These are phyloP conservation scores for Sarcoramphus papa DNA, from an alignment of 2,797 vertebrate species.

Conservation along the genomic window DNA sequence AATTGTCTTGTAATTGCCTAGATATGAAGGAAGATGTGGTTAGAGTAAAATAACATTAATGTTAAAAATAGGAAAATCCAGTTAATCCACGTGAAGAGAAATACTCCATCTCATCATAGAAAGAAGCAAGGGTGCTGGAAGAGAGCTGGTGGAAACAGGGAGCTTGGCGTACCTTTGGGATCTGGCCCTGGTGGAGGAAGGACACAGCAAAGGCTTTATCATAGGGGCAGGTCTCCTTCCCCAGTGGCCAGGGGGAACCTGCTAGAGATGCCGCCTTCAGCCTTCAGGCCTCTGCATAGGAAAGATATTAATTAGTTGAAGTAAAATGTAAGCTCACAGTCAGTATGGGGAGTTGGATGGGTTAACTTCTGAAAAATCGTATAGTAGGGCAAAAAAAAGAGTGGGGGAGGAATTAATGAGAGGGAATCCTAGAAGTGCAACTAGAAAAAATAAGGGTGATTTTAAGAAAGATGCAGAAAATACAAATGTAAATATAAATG, in stretches of 20 bases:
- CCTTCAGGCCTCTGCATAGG: neutral
- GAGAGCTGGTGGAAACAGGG: neutral
- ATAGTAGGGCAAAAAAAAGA: neutral
- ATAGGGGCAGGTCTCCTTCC: neutral
- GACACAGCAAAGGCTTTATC: neutral
- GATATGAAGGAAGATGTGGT: slow-evolving; percentile 36
- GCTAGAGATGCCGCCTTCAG: neutral
- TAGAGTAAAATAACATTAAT: slow-evolving; percentile 47
- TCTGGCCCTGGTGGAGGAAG: neutral
- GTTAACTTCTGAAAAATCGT: neutral
- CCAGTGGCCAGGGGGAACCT: neutral
- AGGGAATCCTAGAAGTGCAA: neutral
- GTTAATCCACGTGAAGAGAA: slow-evolving; percentile 25
- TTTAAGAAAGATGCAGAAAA: neutral
- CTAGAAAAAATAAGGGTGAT: neutral
- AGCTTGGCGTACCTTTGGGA: rapidly evolving
- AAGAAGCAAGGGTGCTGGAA: neutral
- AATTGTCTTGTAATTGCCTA: slow-evolving; percentile 61
- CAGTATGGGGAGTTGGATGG: neutral
- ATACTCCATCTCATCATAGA: neutral
- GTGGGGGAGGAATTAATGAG: neutral
- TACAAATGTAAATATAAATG: neutral
- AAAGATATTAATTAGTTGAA: neutral
- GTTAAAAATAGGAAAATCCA: slow-evolving; percentile 47
- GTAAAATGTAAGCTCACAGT: neutral